Evolutionary conservation across 2,888 invertebrate genomes (phyloP), one percentile per base, ranked within the genome.

Genomic region (Exephanes ischioxanthus): DNA sequence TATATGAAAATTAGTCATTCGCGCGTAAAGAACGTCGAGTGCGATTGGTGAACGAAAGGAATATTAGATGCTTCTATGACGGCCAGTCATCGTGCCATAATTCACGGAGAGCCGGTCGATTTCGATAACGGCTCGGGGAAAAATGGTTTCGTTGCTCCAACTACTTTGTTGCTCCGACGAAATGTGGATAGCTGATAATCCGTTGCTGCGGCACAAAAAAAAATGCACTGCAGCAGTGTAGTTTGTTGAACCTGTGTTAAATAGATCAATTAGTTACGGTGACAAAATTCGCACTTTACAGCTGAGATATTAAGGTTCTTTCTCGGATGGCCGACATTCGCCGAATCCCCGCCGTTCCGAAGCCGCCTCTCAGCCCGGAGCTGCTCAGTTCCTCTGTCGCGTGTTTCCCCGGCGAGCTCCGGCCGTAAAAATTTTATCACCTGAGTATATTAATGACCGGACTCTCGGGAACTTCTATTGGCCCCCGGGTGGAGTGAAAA

Each of bases 381-480:
- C 22, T 41, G 58, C 72, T 3, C 37, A 5, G 37, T 37, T 33
- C 72, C 19, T 53, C 37, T 30, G 16, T 48, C 14, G 45, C 16
- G 26, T 16, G 45, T 48, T 48, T 6, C 33, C 7, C 33, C 48
- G n/a, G 0, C 22, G 22, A 66, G 26, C 63, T 58, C 61, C 30
- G 51, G 41, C 70, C 58, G 75, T 82, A 61, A 83, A 78, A 76
- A 68, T 80, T 67, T 80, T 68, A 83, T 77, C 77, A 68, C 26
- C 55, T 48, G 67, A 83, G 45, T 66, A 45, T 48, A 83, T 86
- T 73, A 80, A 80, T 77, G 76, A 51, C 22, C 16, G 51, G n/a
- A 30, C 9, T 63, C 30, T 33, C 41, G 41, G 53, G 51, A 76
- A 53, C 48, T 76, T 80, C 55, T 68, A 71, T 72, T 80, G 48